These are phyloP conservation scores for Diplolepis rosae DNA, from an alignment of 2,888 invertebrate species.

Conservation along the genomic window DNA sequence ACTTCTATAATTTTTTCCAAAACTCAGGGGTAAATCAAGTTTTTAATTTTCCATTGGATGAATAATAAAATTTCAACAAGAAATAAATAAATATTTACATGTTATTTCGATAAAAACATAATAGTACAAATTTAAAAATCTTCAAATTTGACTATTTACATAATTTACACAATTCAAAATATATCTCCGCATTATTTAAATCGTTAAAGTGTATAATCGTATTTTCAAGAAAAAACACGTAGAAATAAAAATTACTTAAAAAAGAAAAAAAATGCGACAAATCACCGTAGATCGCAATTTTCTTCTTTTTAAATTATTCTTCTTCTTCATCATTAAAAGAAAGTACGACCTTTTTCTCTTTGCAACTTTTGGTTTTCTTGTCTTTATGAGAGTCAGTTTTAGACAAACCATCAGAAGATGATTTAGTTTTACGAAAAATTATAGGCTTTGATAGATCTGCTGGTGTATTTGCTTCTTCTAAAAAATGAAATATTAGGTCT, in stretches of 20 bases:
- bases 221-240: neutral
- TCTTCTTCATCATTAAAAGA: slow-evolving; percentile 68
- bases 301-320: slow-evolving; percentile 7
- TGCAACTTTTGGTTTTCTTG: slow-evolving; percentile 51
- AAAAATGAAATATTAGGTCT: slow-evolving; percentile 53
- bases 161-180: neutral
- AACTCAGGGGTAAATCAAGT: too few relatives aligned
- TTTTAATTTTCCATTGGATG: neutral
- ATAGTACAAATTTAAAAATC: neutral
- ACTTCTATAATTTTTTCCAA: neutral
- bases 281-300: neutral
- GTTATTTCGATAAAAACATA: neutral
- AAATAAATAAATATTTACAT: neutral
- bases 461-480: slow-evolving; percentile 77
- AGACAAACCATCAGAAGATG: slow-evolving; percentile 48
- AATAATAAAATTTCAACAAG: neutral
- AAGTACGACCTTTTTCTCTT: slow-evolving; percentile 59
- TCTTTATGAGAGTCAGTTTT: slow-evolving; percentile 40
- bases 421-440: slow-evolving; percentile 73
- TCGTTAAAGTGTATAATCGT: neutral
- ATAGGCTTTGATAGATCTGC: slow-evolving; percentile 79
- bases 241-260: neutral
- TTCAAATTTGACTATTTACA: neutral
- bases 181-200: neutral
- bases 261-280: slow-evolving; percentile 1